These are phyloP conservation scores for Atta colombica DNA, from an alignment of 1,140 invertebrate species.

Conservation along the genomic window DNA sequence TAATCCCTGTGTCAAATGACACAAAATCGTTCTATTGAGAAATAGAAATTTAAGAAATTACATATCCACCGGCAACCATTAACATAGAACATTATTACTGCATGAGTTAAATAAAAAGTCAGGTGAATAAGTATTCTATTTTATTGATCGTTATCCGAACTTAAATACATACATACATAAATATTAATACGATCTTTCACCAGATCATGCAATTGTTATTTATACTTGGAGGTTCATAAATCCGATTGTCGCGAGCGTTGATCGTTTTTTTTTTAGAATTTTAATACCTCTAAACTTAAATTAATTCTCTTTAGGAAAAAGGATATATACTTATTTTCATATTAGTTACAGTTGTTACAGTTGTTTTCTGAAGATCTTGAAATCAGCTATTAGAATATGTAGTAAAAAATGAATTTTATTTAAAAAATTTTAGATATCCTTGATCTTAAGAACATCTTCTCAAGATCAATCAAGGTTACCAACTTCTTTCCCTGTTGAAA, in stretches of 20 bases:
- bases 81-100: constrained; percentile 19
- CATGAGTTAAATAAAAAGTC: constrained; percentile 7
- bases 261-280: not conserved
- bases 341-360: no score
- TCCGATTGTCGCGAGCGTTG: not conserved
- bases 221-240: not conserved
- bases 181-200: not conserved
- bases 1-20: constrained; percentile 26
- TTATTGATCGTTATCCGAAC: constrained; percentile 12
- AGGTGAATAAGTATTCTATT: not conserved
- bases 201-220: constrained; percentile 11
- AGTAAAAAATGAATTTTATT: no score
- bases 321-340: not conserved
- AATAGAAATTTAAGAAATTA: constrained; percentile 47
- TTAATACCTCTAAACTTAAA: no score
- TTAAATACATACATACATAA: constrained; percentile 8
- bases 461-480: no score
- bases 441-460: no score
- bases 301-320: not conserved
- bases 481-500: no score
- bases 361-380: no score
- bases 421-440: no score
- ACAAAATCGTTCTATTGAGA: constrained; percentile 29
- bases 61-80: constrained; percentile 6
- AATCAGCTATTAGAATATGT: no score